Percentiles rank a stretch among this genome's conserved stretches.
These are phyloP conservation scores for Atrichornis clamosus DNA, from an alignment of 2,113 vertebrate genomes.

Conservation along the genomic window DNA sequence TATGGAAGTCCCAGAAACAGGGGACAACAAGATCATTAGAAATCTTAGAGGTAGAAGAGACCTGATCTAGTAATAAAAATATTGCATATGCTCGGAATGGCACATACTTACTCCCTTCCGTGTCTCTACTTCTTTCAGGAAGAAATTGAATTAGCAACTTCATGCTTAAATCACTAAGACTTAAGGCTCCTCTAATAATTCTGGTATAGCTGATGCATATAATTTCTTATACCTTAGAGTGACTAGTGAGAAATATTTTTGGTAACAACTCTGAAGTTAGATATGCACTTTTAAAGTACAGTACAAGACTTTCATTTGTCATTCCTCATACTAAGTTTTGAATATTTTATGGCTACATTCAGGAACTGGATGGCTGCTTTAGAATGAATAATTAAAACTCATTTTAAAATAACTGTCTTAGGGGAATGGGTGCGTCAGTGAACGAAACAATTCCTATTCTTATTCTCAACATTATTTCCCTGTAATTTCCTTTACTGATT, in stretches of 20 bases:
- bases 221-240: neutral
- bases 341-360: constrained; percentile 46
- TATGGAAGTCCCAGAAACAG: neutral
- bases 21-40: neutral
- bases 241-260: neutral
- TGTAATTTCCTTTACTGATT: constrained; percentile 14
- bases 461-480: constrained; percentile 6
- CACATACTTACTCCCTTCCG: neutral
- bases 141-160: neutral
- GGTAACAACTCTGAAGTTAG: neutral
- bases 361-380: neutral
- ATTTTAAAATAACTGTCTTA: constrained; percentile 43
- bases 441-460: constrained; percentile 31
- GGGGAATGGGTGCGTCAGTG: constrained; percentile 23
- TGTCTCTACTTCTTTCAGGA: neutral
- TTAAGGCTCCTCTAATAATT: neutral
- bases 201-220: neutral
- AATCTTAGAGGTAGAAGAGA: neutral
- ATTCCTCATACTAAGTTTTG: constrained; percentile 24
- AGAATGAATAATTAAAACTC: constrained; percentile 54
- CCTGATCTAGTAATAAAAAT: neutral
- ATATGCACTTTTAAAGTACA: neutral
- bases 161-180: neutral
- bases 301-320: constrained; percentile 39
- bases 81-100: neutral